A percentile compares a stretch with the other conserved stretches of the same genome.
Conservation (phyloP, 2,888 invertebrate genomes). For the Andrena bucephala region DNA sequence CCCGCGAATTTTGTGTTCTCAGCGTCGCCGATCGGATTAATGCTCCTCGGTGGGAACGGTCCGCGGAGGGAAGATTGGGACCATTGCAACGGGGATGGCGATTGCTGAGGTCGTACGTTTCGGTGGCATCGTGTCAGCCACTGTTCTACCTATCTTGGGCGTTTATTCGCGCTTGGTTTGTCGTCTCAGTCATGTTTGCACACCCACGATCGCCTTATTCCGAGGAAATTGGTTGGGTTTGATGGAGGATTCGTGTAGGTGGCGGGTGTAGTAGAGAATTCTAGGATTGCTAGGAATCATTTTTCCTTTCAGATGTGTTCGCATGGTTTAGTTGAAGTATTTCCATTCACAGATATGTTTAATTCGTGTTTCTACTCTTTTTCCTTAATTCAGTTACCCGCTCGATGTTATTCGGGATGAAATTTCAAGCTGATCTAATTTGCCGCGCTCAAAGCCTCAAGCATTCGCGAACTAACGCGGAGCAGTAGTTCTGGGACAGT, state of each 20-base stretch:
- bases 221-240: too few relatives aligned
- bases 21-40: slow-evolving; percentile 50
- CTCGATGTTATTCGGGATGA: neutral
- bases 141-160: too few relatives aligned
- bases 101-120: too few relatives aligned
- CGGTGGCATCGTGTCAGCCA: too few relatives aligned
- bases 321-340: too few relatives aligned
- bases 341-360: neutral
- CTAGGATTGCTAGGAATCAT: too few relatives aligned
- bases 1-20: slow-evolving; percentile 50
- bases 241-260: too few relatives aligned
- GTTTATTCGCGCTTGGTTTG: too few relatives aligned
- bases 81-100: neutral
- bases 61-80: neutral
- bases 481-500: slow-evolving; percentile 12
- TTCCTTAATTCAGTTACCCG: neutral
- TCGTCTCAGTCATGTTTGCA: too few relatives aligned
- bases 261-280: too few relatives aligned
- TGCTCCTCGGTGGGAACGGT: slow-evolving; percentile 21
- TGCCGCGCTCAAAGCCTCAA: slow-evolving; percentile 4
- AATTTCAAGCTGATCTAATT: neutral
- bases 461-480: slow-evolving; percentile 3
- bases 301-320: too few relatives aligned
- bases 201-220: too few relatives aligned
- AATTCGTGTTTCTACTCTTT: neutral